Percentiles rank a stretch among this genome's conserved stretches.
Conservation (phyloP, 2,888 invertebrate genomes). For the Carpatolechia fugitivella region DNA sequence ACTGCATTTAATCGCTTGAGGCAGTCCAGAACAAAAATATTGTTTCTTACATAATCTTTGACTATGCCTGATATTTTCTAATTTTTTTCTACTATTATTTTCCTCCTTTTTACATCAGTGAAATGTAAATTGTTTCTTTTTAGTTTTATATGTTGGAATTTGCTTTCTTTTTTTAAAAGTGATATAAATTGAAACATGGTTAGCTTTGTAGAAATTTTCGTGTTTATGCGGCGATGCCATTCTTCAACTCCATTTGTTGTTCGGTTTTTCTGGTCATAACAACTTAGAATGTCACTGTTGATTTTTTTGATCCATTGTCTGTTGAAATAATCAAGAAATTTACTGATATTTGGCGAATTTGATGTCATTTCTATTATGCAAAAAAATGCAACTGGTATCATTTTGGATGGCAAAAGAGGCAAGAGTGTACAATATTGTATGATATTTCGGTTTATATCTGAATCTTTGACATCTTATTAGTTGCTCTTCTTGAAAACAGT, state of each 20-base stretch:
- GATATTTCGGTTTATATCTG: background rate
- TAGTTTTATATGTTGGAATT: too few species aligned
- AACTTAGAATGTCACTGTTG: background rate
- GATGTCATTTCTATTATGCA: background rate
- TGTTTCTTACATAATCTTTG: too few species aligned
- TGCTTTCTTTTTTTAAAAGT: background rate
- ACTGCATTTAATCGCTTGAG: background rate
- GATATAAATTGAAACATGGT: background rate
- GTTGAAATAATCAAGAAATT: slow-evolving; percentile 7
- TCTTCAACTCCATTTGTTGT: background rate
- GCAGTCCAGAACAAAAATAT: too few species aligned
- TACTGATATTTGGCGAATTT: background rate
- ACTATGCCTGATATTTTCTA: too few species aligned
- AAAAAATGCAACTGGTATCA: slow-evolving; percentile 11
- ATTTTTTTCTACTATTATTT: too few species aligned
- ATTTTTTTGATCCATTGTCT: slow-evolving; percentile 9
- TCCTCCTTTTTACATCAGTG: too few species aligned
- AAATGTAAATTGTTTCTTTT: too few species aligned
- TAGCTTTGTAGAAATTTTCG: background rate
- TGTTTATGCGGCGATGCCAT: background rate
- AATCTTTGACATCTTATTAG: background rate
- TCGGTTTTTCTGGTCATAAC: slow-evolving; percentile 3
- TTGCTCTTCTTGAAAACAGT: slow-evolving; percentile 8
- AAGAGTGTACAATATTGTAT: background rate
- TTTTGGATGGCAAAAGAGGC: background rate